Evolutionary conservation across 2,113 vertebrate genomes (phyloP).

Genomic region (Opisthocomus hoazin): DNA sequence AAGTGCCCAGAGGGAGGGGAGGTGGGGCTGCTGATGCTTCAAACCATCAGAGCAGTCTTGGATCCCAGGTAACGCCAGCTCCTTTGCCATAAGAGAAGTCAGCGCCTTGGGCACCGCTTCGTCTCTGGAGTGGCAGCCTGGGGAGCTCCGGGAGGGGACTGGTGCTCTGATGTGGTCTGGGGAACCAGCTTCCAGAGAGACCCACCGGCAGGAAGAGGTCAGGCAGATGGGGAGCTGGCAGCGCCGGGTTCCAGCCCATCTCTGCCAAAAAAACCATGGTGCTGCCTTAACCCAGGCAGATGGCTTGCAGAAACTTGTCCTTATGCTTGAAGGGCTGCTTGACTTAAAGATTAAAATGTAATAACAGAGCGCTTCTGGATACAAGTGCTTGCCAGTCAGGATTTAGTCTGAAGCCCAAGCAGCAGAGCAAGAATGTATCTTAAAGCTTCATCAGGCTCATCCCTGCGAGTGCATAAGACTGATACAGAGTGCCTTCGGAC

Average conservation of each 20-base stretch:
- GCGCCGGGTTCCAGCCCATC: not conserved
- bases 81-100: not conserved
- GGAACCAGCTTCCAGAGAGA: not conserved
- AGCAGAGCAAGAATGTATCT: not conserved
- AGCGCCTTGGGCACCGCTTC: not conserved
- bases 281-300: not conserved
- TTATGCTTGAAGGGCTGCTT: not conserved
- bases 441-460: not conserved
- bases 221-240: not conserved
- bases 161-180: not conserved
- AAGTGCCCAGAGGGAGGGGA: slow-evolving; percentile 17
- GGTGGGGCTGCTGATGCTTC: not conserved
- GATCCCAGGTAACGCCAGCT: not conserved
- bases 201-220: not conserved
- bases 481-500: not conserved
- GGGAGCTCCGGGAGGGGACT: rapidly evolving
- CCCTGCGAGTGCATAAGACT: not conserved
- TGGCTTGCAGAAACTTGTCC: not conserved
- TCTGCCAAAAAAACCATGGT: not conserved
- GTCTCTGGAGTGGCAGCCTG: not conserved
- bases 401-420: not conserved
- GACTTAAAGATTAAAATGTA: not conserved
- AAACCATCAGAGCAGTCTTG: not conserved
- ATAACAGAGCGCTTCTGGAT: not conserved
- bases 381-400: not conserved